Evolutionary conservation across 1,140 invertebrate genomes (phyloP).

Genomic region (Lerema accius): DNA sequence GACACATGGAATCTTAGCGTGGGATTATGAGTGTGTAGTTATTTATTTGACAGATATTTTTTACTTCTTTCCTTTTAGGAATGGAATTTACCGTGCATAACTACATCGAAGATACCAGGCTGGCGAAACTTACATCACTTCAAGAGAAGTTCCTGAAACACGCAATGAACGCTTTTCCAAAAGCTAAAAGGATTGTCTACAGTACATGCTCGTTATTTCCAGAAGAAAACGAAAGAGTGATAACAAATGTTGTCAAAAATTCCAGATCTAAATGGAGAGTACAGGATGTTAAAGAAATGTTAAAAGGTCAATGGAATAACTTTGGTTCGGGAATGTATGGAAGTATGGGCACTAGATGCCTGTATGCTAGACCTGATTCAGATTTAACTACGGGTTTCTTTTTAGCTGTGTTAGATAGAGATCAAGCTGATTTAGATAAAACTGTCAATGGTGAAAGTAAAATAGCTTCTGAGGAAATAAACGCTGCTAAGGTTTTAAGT

Average conservation of each 20-base stretch:
- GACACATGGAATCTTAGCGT: no score
- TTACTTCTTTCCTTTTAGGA: conserved; percentile 51
- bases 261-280: conserved; percentile 85
- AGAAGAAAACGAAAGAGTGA: conserved; percentile 96
- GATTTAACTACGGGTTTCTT: conserved; percentile 97
- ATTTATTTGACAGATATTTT: conserved; percentile 4
- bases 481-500: not conserved
- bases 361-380: conserved; percentile 88
- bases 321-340: conserved; percentile 85
- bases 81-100: conserved; percentile 73
- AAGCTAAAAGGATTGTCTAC: conserved; percentile 94
- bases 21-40: no score
- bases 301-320: conserved; percentile 87
- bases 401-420: conserved; percentile 92
- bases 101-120: conserved; percentile 79
- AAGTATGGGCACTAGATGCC: conserved; percentile 87
- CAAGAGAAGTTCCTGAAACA: conserved; percentile 94
- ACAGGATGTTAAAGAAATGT: conserved; percentile 83
- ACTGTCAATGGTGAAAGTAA: conserved; percentile 28
- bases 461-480: conserved; percentile 24
- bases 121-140: conserved; percentile 89
- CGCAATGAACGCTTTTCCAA: conserved; percentile 92
- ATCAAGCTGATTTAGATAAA: conserved; percentile 60
- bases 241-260: conserved; percentile 85
- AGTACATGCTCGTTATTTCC: conserved; percentile 96